Evolutionary conservation across 2,888 invertebrate genomes (phyloP), one percentile per base, ranked within the genome.

Genomic region (Nomada fucata): DNA sequence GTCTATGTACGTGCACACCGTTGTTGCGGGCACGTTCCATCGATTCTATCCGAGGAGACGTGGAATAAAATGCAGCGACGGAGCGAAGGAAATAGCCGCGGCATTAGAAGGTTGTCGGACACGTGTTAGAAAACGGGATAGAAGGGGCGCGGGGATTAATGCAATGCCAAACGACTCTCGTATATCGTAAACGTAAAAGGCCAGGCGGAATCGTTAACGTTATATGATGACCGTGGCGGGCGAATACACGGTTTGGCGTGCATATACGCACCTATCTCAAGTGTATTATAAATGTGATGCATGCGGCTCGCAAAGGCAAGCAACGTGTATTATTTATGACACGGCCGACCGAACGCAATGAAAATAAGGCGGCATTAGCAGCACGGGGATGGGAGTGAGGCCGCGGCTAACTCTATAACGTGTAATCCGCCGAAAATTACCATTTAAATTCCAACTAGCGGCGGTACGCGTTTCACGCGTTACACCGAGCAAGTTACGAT

Each of bases 201-300:
- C 73, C 60, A 15, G 23, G 82, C 42, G 29, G 61, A 42, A 71
- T 57, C 57, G 76, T 83, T 82, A 81, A 83, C 81, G 81, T 83
- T 83, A 83, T 83, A 81, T 69, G 81, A 81, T 72, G 64, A 63
- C 64, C 36, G 73, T 29, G 55, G n/a, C 64, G 53, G 59, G 44
- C 42, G 64, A 60, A 76, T 81, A 68, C 42, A 67, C 65, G 76
- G 68, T 23, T 26, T 26, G 47, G 44, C 2, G 47, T 18, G 20
- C 29, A 44, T 15, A n/a, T 60, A n/a, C 59, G 67, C 59, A 63
- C 71, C 75, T 78, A 82, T 68, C 83, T 83, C 82, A 78, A 79
- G 82, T 82, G 78, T 83, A 79, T 82, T 79, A 83, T 82, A 78
- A 82, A 83, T 82, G 75, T 57, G 83, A 83, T 64, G 64, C 75